phyloP scores from a whole-genome alignment of 2,113 vertebrate genomes.

The Dasyurus viverrinus region DNA sequence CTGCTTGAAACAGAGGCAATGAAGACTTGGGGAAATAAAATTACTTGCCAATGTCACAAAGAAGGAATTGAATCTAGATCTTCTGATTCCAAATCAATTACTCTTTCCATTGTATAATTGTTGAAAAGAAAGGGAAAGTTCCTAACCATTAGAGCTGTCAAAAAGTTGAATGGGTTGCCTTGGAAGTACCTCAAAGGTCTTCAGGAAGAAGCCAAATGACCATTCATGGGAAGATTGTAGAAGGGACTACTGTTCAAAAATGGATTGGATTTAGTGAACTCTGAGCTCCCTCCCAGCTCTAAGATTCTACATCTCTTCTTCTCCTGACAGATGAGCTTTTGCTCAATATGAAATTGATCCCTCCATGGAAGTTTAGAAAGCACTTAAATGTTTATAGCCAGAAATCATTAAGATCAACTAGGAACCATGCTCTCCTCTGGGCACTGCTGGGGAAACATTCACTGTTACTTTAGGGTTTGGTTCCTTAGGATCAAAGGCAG shows the following conservation, averaged over 20 bases:
- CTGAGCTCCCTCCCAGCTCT: background rate
- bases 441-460: background rate
- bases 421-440: background rate
- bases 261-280: background rate
- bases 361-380: background rate
- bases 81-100: no score
- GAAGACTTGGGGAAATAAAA: background rate
- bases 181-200: no score
- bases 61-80: no score
- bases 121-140: no score
- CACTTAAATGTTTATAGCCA: background rate
- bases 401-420: background rate
- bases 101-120: no score
- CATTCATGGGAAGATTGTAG: no score
- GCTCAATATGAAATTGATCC: background rate
- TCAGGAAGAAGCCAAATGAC: no score
- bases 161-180: no score
- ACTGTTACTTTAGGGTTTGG: no score
- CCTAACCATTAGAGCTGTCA: no score
- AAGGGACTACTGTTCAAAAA: background rate
- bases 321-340: background rate
- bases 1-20: background rate
- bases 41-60: no score
- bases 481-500: background rate
- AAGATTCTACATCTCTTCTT: background rate